Evolutionary conservation across 2,888 invertebrate genomes (phyloP).

Genomic region (Aquatica leii): DNA sequence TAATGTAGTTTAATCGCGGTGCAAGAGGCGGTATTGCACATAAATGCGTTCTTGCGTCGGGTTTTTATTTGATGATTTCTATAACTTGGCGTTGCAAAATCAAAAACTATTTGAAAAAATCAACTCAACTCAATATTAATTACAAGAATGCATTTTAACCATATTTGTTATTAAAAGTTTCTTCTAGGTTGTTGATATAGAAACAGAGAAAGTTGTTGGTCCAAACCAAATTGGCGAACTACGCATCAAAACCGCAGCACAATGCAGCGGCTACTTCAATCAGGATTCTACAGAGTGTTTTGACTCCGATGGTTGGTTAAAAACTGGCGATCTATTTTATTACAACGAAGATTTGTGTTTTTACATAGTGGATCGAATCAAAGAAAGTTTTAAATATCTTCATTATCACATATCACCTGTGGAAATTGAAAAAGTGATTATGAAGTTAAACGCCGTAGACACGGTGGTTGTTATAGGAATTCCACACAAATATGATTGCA

Average conservation of each 20-base stretch:
- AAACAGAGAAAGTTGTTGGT: conserved; percentile 59
- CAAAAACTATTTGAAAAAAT: too few species aligned
- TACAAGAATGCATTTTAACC: too few species aligned
- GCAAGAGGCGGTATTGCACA: too few species aligned
- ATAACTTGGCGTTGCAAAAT: too few species aligned
- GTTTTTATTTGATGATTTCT: too few species aligned
- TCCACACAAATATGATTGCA: conserved; percentile 72
- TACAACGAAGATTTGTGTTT: too few species aligned
- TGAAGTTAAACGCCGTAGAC: conserved; percentile 73
- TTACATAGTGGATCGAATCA: conserved; percentile 61
- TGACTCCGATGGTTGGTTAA: conserved; percentile 61
- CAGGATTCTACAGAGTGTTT: conserved; percentile 59
- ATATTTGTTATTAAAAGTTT: background rate
- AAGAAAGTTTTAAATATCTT: conserved; percentile 62
- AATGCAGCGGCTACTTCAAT: conserved; percentile 62
- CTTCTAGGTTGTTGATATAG: conserved; percentile 59
- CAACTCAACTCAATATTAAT: too few species aligned
- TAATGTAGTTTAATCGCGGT: too few species aligned
- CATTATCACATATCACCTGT: conserved; percentile 73
- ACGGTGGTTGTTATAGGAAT: conserved; percentile 85
- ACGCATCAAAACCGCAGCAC: conserved; percentile 59
- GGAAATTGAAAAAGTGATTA: conserved; percentile 76
- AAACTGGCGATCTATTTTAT: too few species aligned
- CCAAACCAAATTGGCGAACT: conserved; percentile 64
- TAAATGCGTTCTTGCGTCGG: too few species aligned